Evolutionary conservation across 2,888 invertebrate genomes (phyloP), one percentile per base, ranked within the genome.

Genomic region (Amphipoea lucens): DNA sequence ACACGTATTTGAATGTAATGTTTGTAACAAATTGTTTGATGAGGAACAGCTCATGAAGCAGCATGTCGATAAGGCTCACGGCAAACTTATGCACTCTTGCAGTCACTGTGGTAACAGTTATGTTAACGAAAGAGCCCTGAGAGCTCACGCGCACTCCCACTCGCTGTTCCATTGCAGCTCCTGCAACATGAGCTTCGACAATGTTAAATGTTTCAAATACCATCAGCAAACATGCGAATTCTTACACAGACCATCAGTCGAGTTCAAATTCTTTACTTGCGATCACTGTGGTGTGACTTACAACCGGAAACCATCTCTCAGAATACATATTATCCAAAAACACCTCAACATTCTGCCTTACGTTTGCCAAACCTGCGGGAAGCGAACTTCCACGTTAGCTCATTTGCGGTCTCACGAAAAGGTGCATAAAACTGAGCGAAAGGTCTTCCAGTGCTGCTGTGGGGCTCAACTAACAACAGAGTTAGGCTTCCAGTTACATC

Each of bases 311-410:
- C 95, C 95, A 0, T 96, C 96, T 0, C 79, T 96, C 0, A 92
- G 93, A 4, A 93, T 94, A 4, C 96, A 96, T 76, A 95, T 96
- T 14, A 87, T 95, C 0, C 96, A 96, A 65, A 96, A 96, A 83
- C 96, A 96, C 83, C 78, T 96, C 0, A 92, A 95, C 63, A 92
- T 96, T 0, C 80, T 95, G 0, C 96, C 96, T 0, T 95, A 91
- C 66, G 91, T 93, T 0, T 96, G 96, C 62, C 90, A 92, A 17
- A 90, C 89, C 0, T 96, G 96, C 66, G 96, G 96, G 0, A 96
- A 96, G 72, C 90, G 96, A 0, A 93, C 95, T 0, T 95, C 96
- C 0, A 96, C 95, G 0, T 79, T 93, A 3, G 92, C 91, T 0
- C 96, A 96, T 81, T 90, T 95, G 29, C 90, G 85, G 5, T 94